These are phyloP conservation scores for Anguilla anguilla DNA, from an alignment of 2,797 vertebrate species.

Conservation along the genomic window DNA sequence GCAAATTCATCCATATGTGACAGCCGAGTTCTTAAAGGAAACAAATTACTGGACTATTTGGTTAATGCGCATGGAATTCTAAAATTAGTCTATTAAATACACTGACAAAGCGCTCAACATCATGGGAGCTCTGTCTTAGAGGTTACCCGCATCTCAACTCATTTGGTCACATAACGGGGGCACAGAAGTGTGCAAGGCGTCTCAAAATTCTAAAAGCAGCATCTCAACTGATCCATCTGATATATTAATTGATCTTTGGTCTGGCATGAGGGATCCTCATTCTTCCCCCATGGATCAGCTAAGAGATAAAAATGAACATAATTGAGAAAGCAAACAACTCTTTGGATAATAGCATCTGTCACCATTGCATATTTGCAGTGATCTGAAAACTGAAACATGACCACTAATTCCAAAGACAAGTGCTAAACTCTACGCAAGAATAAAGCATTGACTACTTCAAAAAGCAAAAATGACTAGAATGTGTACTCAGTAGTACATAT, in stretches of 20 bases:
- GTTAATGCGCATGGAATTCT: conserved; percentile 60
- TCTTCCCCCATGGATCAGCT: conserved; percentile 60
- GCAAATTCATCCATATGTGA: conserved; percentile 60
- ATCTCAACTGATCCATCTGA: conserved; percentile 57
- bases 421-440: conserved; percentile 78
- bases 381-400: conserved; percentile 59
- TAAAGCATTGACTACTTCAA: conserved; percentile 59
- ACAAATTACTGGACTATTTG: conserved; percentile 54
- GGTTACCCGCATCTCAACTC: conserved; percentile 50
- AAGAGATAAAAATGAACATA: conserved; percentile 56
- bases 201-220: conserved; percentile 56
- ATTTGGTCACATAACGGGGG: conserved; percentile 58
- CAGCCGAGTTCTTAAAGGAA: conserved; percentile 59
- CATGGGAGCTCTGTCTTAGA: conserved; percentile 51
- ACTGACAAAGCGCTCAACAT: conserved; percentile 45
- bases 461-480: conserved; percentile 72
- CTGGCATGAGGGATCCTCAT: conserved; percentile 52
- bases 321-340: conserved; percentile 75
- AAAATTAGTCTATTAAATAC: conserved; percentile 41
- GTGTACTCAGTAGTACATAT: conserved; percentile 78
- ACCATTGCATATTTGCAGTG: conserved; percentile 71
- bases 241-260: conserved; percentile 67
- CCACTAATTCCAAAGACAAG: conserved; percentile 75
- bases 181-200: conserved; percentile 66
- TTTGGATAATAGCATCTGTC: conserved; percentile 78